Percentiles rank a stretch among this genome's conserved stretches.
Evolutionary conservation across 2,888 invertebrate species (phyloP).

Genomic region (Pyrochroa serraticornis): DNA sequence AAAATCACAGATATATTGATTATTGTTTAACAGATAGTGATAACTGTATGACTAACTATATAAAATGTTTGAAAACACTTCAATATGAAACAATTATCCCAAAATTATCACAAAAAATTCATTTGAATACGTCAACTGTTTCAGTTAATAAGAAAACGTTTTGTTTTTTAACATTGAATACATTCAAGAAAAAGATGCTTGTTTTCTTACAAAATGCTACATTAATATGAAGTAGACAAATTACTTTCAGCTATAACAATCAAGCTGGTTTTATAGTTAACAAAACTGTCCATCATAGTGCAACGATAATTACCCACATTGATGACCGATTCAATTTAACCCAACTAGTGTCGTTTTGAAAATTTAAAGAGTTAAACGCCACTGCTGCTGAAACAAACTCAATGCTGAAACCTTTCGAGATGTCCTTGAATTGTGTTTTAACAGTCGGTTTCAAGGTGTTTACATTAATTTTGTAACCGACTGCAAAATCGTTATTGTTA

Average conservation of each 20-base stretch:
- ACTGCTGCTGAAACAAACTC: no score
- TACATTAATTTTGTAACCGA: no score
- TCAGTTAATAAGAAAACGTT: slow-evolving; percentile 7
- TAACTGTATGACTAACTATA: slow-evolving; percentile 33
- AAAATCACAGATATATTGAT: slow-evolving; percentile 57
- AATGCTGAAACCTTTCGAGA: no score
- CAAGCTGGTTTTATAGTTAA: background rate
- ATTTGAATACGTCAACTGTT: slow-evolving; percentile 14
- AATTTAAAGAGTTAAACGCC: background rate
- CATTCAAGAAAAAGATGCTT: background rate
- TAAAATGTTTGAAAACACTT: slow-evolving; percentile 28
- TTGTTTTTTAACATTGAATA: background rate
- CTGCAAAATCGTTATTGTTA: no score
- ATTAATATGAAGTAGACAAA: slow-evolving; percentile 21
- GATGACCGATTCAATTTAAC: background rate
- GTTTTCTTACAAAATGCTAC: slow-evolving; percentile 21
- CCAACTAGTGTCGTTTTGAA: no score
- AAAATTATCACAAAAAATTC: slow-evolving; percentile 29
- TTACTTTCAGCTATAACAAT: slow-evolving; percentile 16
- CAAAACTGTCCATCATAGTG: no score
- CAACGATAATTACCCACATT: no score
- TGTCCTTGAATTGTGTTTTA: background rate
- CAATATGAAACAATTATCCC: slow-evolving; percentile 24
- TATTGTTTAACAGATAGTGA: slow-evolving; percentile 51
- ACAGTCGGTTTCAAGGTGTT: no score